Evolutionary conservation across 2,797 vertebrate species (phyloP).

Genomic region (Anabas testudineus): DNA sequence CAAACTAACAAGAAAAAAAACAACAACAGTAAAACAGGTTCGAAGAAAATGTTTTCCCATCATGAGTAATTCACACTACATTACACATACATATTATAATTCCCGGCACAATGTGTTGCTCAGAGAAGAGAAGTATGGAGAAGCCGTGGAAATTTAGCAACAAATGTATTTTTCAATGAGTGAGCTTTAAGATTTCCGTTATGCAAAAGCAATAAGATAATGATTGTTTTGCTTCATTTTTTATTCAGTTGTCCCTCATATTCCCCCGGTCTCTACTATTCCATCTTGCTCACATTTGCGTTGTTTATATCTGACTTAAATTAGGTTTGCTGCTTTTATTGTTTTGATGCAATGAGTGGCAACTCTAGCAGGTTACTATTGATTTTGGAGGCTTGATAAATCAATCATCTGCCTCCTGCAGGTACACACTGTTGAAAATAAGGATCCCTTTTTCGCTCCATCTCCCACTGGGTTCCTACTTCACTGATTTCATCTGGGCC

Average conservation of each 20-base stretch:
- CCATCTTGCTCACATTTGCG: conserved; percentile 25
- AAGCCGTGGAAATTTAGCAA: background rate
- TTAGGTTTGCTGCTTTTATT: conserved; percentile 48
- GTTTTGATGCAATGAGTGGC: conserved; percentile 57
- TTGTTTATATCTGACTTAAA: conserved; percentile 37
- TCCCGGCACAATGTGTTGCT: conserved; percentile 11
- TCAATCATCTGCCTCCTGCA: conserved; percentile 71
- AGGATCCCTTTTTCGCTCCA: conserved; percentile 31
- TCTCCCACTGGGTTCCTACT: conserved; percentile 47
- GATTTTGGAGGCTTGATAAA: conserved; percentile 71
- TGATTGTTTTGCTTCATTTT: conserved; percentile 14
- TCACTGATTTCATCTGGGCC: conserved; percentile 54
- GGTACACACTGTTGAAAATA: conserved; percentile 46
- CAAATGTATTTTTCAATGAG: background rate
- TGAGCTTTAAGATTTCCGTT: conserved; percentile 16
- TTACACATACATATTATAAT: background rate
- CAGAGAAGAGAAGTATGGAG: background rate
- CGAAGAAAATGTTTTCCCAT: background rate
- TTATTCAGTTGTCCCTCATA: background rate
- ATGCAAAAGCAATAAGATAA: background rate
- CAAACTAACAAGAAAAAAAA: too few relatives aligned
- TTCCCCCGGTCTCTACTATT: background rate
- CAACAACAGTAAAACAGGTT: background rate
- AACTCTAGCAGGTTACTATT: conserved; percentile 64
- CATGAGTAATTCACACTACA: background rate